Evolutionary conservation across 2,888 invertebrate species (phyloP), one percentile per base, ranked within the genome.

Genomic region (Eustalomyia histrio): DNA sequence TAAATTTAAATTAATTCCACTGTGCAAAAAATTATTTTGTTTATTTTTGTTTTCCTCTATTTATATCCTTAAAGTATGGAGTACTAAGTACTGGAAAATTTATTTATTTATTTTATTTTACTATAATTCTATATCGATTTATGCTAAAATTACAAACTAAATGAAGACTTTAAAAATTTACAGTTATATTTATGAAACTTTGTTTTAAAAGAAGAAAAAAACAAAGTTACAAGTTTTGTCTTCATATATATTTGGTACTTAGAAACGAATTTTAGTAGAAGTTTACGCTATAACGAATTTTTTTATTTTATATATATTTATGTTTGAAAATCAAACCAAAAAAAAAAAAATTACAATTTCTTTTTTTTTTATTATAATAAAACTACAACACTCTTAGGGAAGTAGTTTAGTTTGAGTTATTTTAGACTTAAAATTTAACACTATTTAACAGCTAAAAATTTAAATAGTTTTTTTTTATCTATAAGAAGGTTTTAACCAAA

Each of bases 181-280:
- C 80, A 80, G 76, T 72, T 73, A 55, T 67, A 53, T 71, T 68
- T 17, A 24, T 35, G 73, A 35, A 79, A 73, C 78, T 79, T 73
- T 79, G 72, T 61, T 47, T 73, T 16, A 7, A 33, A 33, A 29
- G 64, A n/a, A n/a, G n/a, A n/a, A n/a, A n/a, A 67, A 67, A 61
- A 72, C 67, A 73, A 79, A 72, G 72, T 63, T 67, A n/a, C 43
- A 71, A 69, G 29, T 67, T 57, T 67, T 76, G 76, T 73, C 72
- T 76, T 76, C 68, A 68, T 24, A 60, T 52, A 2, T 52, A 55
- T 67, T 67, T 78, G 16, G 64, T 58, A 35, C 81, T 81, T 81
- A 81, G 29, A 78, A 52, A 78, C 78, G 81, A 81, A 81, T 81
- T 81, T 81, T 81, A 81, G 81, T 81, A 78, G 78, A 81, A 81